phyloP scores from a whole-genome alignment of 1,140 invertebrate species.

The Drosophila tani region DNA sequence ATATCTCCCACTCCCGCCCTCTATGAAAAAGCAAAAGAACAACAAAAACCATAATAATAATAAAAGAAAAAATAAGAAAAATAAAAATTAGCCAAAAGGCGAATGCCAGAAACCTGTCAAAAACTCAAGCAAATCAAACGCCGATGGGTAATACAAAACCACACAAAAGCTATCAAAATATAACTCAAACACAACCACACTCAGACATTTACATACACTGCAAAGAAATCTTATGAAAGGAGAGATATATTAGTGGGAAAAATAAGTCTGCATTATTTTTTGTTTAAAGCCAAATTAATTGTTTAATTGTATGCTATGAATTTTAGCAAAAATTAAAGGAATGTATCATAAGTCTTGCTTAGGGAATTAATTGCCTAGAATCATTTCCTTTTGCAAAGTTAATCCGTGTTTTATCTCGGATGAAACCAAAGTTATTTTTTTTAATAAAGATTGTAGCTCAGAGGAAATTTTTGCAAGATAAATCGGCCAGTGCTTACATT shows the following conservation, averaged over 20 bases:
- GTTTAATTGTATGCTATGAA: too few species aligned
- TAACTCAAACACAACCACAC: conserved; percentile 24
- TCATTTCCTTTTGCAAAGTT: too few species aligned
- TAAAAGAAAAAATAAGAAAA: conserved; percentile 16
- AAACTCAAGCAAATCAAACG: conserved; percentile 62
- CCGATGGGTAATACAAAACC: conserved; percentile 74
- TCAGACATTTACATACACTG: conserved; percentile 3
- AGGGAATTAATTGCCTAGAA: too few species aligned
- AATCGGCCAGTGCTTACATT: too few species aligned
- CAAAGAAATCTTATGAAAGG: not conserved
- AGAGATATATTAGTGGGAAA: too few species aligned
- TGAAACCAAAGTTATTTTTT: too few species aligned
- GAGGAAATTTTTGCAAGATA: too few species aligned
- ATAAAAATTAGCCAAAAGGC: conserved; percentile 53
- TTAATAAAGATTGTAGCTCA: too few species aligned
- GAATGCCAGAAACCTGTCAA: conserved; percentile 64
- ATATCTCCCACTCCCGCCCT: conserved; percentile 29
- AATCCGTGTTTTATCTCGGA: too few species aligned
- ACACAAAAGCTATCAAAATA: conserved; percentile 49
- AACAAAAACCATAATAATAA: conserved; percentile 5
- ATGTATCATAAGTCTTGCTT: too few species aligned
- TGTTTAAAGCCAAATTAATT: not conserved
- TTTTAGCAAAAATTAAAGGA: too few species aligned
- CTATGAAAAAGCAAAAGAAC: conserved; percentile 26
- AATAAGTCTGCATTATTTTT: not conserved